A percentile compares a stretch with the other conserved stretches of the same genome.
Evolutionary conservation across 2,888 invertebrate species (phyloP).

Genomic region (Vesta saturnalis): DNA sequence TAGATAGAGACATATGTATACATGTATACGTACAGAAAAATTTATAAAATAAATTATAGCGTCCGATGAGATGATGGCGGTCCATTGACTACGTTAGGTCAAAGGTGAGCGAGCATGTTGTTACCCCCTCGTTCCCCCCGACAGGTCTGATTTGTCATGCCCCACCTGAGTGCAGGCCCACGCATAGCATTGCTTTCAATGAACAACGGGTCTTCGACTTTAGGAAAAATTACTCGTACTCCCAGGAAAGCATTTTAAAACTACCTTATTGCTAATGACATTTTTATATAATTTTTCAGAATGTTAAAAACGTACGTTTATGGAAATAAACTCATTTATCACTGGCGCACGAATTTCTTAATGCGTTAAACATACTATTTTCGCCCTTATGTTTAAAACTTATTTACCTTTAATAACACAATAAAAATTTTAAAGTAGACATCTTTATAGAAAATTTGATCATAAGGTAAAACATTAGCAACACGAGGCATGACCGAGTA

Average conservation of each 20-base stretch:
- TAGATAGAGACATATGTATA: slow-evolving; percentile 19
- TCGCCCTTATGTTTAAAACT: too few species aligned
- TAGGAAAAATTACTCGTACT: slow-evolving; percentile 16
- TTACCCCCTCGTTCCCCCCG: slow-evolving; percentile 47
- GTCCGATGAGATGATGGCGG: slow-evolving; percentile 60
- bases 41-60: slow-evolving; percentile 57
- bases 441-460: too few species aligned
- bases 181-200: slow-evolving; percentile 56
- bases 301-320: background rate
- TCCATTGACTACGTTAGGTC: slow-evolving; percentile 60
- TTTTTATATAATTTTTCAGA: slow-evolving; percentile 4
- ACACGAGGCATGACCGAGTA: too few species aligned
- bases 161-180: slow-evolving; percentile 57
- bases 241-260: background rate
- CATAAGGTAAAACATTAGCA: too few species aligned
- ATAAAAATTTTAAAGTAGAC: too few species aligned
- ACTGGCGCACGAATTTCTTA: too few species aligned
- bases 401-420: too few species aligned
- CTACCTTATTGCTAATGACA: background rate
- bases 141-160: slow-evolving; percentile 60
- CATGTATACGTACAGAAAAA: slow-evolving; percentile 45
- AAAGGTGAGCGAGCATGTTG: slow-evolving; percentile 60
- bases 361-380: too few species aligned
- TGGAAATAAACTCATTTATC: background rate
- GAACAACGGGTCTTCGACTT: slow-evolving; percentile 41